phyloP scores from a whole-genome alignment of 2,888 invertebrate genomes.

The Drosophila maculinotata region DNA sequence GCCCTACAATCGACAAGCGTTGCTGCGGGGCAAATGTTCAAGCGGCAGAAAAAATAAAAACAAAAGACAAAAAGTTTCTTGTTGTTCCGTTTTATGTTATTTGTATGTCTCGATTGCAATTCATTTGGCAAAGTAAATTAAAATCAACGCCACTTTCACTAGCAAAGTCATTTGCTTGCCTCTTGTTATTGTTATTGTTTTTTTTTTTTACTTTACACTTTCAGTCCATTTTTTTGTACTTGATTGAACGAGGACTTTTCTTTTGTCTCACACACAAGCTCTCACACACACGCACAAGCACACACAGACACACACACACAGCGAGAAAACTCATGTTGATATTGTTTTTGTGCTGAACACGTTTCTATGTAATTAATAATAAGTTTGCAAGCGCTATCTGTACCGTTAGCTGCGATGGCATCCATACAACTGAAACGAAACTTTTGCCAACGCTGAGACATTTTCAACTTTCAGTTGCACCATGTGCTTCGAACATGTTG shows the following conservation, averaged over 20 bases:
- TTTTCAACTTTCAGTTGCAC: constrained; percentile 33
- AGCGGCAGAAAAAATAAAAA: too few relatives aligned
- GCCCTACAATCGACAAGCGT: constrained; percentile 54
- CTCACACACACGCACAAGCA: constrained; percentile 7
- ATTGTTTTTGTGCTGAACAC: constrained; percentile 47
- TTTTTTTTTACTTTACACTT: constrained; percentile 21
- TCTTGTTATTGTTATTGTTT: constrained; percentile 23
- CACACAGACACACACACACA: constrained; percentile 8
- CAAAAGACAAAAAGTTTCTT: constrained; percentile 22
- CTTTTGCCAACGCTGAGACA: constrained; percentile 36
- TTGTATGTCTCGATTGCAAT: constrained; percentile 36
- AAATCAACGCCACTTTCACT: constrained; percentile 53
- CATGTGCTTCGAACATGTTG: constrained; percentile 71
- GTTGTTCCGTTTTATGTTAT: constrained; percentile 11
- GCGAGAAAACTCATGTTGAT: constrained; percentile 17
- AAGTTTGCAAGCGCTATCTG: constrained; percentile 39
- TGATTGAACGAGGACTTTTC: constrained; percentile 45
- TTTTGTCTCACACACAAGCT: constrained; percentile 37
- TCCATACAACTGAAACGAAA: constrained; percentile 69
- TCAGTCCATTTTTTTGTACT: constrained; percentile 21
- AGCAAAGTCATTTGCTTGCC: constrained; percentile 48
- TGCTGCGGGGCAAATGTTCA: constrained; percentile 38
- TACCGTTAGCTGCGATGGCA: constrained; percentile 75
- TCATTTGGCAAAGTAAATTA: constrained; percentile 47
- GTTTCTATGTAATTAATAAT: constrained; percentile 29